Percentiles rank a stretch among this genome's conserved stretches.
Conservation (phyloP, 2,888 invertebrate genomes). For the Amiota minor region DNA sequence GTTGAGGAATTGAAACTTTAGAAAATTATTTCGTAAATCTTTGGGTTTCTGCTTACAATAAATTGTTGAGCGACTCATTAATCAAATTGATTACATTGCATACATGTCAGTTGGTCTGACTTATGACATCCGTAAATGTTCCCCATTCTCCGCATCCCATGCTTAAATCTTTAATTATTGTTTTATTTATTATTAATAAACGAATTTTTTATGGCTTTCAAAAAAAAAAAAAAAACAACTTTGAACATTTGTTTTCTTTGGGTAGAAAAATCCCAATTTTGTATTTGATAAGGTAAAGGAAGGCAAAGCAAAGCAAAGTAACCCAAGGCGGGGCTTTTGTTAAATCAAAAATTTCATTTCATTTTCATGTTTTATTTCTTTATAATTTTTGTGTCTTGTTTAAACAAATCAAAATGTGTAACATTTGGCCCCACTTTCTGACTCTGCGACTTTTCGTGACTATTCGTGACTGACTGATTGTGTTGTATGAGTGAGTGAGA, state of each 20-base stretch:
- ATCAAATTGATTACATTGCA: slow-evolving; percentile 60
- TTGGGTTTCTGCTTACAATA: neutral
- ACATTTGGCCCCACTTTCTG: neutral
- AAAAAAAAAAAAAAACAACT: neutral
- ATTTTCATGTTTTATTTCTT: neutral
- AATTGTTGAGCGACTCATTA: slow-evolving; percentile 49
- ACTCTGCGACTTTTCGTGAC: too few species aligned
- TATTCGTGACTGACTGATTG: too few species aligned
- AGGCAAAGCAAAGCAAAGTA: too few species aligned
- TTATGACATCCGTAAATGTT: slow-evolving; percentile 43
- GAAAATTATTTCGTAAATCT: neutral
- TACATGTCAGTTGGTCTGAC: slow-evolving; percentile 32
- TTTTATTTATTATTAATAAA: slow-evolving; percentile 22
- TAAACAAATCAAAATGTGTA: slow-evolving; percentile 5
- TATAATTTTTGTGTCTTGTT: neutral
- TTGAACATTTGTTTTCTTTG: too few species aligned
- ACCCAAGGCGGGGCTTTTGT: too few species aligned
- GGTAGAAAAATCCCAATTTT: too few species aligned
- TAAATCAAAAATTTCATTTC: too few species aligned
- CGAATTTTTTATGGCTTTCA: slow-evolving; percentile 43
- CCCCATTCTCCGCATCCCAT: slow-evolving; percentile 25
- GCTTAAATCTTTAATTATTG: slow-evolving; percentile 19
- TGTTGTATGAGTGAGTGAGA: too few species aligned
- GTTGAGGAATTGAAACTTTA: slow-evolving; percentile 29
- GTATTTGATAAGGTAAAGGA: too few species aligned